A percentile compares a stretch with the other conserved stretches of the same genome.
Conservation (phyloP, 2,797 vertebrate species). For the Crenuchus spilurus region DNA sequence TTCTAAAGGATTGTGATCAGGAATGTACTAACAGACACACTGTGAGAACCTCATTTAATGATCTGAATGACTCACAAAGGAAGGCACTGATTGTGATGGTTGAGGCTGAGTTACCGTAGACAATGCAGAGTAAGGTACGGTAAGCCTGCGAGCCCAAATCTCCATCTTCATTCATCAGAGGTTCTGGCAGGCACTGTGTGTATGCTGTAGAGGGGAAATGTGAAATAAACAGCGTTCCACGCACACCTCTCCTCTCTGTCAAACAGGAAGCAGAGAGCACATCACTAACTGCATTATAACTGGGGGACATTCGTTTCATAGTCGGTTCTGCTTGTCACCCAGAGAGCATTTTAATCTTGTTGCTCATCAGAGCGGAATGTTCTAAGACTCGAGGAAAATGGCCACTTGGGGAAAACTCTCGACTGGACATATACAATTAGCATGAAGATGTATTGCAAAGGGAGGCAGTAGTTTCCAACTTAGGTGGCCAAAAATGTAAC, state of each 20-base stretch:
- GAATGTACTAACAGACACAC: no score
- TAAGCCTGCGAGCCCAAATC: constrained; percentile 10
- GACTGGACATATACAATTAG: neutral
- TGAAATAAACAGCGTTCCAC: constrained; percentile 58
- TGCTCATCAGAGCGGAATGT: constrained; percentile 17
- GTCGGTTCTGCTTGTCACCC: constrained; percentile 19
- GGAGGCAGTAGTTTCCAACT: neutral
- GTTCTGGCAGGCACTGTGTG: constrained; percentile 42
- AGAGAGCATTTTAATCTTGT: constrained; percentile 21
- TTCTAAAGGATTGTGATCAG: no score
- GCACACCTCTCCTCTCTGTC: constrained; percentile 46
- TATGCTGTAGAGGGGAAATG: constrained; percentile 43
- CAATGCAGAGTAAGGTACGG: constrained; percentile 22
- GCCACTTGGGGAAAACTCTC: neutral
- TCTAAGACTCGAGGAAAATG: neutral
- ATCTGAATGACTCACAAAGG: neutral
- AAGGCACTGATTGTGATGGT: neutral
- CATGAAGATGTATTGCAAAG: neutral
- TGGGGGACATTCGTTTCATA: constrained; percentile 7
- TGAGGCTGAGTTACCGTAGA: neutral
- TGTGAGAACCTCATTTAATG: neutral
- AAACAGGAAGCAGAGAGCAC: constrained; percentile 52
- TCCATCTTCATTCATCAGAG: constrained; percentile 46
- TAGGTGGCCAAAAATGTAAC: neutral
- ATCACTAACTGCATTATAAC: constrained; percentile 25